A percentile compares a stretch with the other conserved stretches of the same genome.
phyloP scores from a whole-genome alignment of 2,797 vertebrate species.

The Pseudopleuronectes americanus region DNA sequence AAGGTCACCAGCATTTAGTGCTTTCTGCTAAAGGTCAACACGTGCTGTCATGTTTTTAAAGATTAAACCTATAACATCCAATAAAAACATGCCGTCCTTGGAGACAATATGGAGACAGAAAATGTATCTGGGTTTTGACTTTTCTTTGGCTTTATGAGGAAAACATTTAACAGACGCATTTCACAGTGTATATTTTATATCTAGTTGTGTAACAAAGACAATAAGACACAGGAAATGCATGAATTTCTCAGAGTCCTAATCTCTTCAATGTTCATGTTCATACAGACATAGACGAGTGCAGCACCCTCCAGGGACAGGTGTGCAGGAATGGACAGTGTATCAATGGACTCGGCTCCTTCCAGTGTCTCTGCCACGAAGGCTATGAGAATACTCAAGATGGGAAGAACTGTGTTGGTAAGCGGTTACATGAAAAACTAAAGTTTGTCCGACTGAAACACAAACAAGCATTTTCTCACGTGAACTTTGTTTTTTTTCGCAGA shows the following conservation, averaged over 20 bases:
- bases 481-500: slow-evolving; percentile 74
- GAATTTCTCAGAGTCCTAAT: neutral
- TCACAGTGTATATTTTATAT: neutral
- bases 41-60: slow-evolving; percentile 17
- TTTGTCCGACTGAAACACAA: neutral
- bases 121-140: neutral
- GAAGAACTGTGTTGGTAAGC: slow-evolving; percentile 93
- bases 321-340: slow-evolving; percentile 93
- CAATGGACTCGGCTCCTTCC: slow-evolving; percentile 93
- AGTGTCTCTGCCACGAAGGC: slow-evolving; percentile 93
- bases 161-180: neutral
- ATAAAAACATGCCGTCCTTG: slow-evolving; percentile 7
- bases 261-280: slow-evolving; percentile 6
- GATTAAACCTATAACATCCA: slow-evolving; percentile 1
- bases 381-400: slow-evolving; percentile 91
- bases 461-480: neutral
- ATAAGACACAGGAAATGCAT: neutral
- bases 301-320: slow-evolving; percentile 89
- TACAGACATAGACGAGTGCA: slow-evolving; percentile 93
- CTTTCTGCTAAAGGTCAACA: slow-evolving; percentile 32
- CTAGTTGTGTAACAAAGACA: neutral
- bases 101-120: neutral
- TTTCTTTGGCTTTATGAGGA: slow-evolving; percentile 4
- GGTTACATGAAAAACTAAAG: neutral
- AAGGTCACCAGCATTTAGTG: slow-evolving; percentile 15